Percentiles rank a stretch among this genome's conserved stretches.
These are phyloP conservation scores for Sipunculus nudus DNA, from an alignment of 2,888 invertebrate species.

Conservation along the genomic window DNA sequence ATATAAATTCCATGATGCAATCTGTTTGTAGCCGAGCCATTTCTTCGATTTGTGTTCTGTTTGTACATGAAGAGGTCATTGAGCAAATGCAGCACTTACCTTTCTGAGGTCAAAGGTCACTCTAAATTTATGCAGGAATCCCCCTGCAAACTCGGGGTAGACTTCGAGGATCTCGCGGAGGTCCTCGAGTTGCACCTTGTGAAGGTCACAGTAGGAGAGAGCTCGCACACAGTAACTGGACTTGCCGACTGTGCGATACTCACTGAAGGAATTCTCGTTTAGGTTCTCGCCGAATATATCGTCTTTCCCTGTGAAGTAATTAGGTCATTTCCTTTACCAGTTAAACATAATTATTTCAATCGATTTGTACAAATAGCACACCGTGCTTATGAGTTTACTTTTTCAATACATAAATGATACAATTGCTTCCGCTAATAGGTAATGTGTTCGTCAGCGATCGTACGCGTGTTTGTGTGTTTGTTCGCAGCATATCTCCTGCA, in stretches of 20 bases:
- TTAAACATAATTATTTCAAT: neutral
- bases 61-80: too few species aligned
- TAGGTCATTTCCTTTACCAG: neutral
- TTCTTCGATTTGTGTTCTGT: too few species aligned
- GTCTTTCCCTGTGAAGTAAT: slow-evolving; percentile 57
- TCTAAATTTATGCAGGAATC: slow-evolving; percentile 58
- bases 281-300: slow-evolving; percentile 65
- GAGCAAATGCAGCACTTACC: slow-evolving; percentile 46
- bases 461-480: too few species aligned
- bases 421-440: too few species aligned
- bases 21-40: too few species aligned
- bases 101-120: slow-evolving; percentile 63
- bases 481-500: too few species aligned
- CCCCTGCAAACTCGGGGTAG: slow-evolving; percentile 64
- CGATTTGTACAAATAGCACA: neutral
- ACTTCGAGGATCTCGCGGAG: slow-evolving; percentile 60
- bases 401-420: too few species aligned
- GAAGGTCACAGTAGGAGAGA: slow-evolving; percentile 64
- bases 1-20: too few species aligned
- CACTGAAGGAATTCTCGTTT: slow-evolving; percentile 25
- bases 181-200: slow-evolving; percentile 62
- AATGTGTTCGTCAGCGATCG: too few species aligned
- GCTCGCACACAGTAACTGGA: slow-evolving; percentile 64
- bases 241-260: slow-evolving; percentile 46
- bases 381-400: too few species aligned